A percentile compares a stretch with the other conserved stretches of the same genome.
Conservation (phyloP, 2,113 vertebrate species). For the Recurvirostra avosetta region DNA sequence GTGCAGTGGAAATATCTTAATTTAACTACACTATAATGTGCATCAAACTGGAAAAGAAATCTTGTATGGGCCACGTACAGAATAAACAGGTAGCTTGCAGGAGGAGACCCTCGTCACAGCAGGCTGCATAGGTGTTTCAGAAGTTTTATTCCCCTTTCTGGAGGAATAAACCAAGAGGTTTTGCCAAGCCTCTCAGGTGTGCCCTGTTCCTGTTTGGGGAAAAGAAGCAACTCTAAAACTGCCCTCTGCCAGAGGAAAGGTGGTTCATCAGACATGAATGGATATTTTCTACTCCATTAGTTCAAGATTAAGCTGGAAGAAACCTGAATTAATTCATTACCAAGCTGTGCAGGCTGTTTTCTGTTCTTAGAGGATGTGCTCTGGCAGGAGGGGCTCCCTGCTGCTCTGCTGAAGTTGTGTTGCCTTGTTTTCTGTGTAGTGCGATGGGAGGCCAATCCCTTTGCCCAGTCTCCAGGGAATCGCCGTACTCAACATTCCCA, state of each 20-base stretch:
- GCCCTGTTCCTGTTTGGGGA: neutral
- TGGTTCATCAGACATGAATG: neutral
- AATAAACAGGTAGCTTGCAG: neutral
- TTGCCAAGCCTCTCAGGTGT: neutral
- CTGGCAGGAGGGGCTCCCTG: neutral
- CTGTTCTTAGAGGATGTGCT: neutral
- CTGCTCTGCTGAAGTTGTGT: neutral
- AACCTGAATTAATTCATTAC: neutral
- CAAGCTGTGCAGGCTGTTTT: neutral
- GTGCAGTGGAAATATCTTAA: neutral
- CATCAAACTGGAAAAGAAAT: neutral
- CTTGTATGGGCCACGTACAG: neutral
- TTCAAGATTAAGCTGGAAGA: neutral
- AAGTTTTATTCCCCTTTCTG: neutral
- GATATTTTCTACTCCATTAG: neutral
- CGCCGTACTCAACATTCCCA: slow-evolving; percentile 93
- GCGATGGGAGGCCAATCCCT: slow-evolving; percentile 89
- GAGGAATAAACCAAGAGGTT: neutral
- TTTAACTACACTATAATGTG: neutral
- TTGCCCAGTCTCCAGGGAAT: slow-evolving; percentile 93
- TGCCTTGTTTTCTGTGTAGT: slow-evolving; percentile 68
- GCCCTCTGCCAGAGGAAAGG: neutral
- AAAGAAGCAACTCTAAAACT: neutral
- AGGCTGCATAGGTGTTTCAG: neutral
- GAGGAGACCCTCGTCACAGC: neutral